Evolutionary conservation across 2,888 invertebrate genomes (phyloP).

Genomic region (Thera obeliscata): DNA sequence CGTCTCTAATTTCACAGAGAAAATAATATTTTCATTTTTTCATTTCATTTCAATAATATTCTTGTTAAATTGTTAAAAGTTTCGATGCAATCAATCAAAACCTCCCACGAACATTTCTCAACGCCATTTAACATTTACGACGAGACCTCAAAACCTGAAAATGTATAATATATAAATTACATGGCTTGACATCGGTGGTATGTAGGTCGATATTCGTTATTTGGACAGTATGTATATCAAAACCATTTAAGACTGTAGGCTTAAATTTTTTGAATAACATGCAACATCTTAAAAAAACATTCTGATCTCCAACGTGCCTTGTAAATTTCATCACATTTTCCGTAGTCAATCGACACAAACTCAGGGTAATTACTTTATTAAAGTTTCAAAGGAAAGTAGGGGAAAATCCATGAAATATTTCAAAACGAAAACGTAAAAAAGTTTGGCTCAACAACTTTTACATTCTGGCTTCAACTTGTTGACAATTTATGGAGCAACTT

Average conservation of each 20-base stretch:
- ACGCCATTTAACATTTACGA: neutral
- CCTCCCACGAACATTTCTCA: neutral
- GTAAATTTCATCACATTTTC: constrained; percentile 23
- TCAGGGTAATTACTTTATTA: constrained; percentile 22
- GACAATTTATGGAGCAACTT: constrained; percentile 9
- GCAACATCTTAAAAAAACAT: no score
- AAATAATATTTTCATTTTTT: no score
- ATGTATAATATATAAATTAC: neutral
- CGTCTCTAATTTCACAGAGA: no score
- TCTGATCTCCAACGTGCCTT: constrained; percentile 18
- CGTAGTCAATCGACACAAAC: constrained; percentile 11
- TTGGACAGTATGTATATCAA: no score
- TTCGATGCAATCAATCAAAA: neutral
- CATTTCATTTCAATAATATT: no score
- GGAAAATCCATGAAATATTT: constrained; percentile 10
- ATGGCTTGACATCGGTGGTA: no score
- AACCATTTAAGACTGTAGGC: no score
- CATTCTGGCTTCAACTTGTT: constrained; percentile 11
- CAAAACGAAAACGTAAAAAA: constrained; percentile 5
- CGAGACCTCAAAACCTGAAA: no score
- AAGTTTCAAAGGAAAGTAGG: constrained; percentile 7
- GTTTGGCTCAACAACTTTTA: constrained; percentile 10
- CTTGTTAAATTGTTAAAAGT: neutral
- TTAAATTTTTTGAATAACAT: no score
- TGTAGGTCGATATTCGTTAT: no score